phyloP scores from a whole-genome alignment of 2,797 vertebrate species.

The Thamnophis elegans region DNA sequence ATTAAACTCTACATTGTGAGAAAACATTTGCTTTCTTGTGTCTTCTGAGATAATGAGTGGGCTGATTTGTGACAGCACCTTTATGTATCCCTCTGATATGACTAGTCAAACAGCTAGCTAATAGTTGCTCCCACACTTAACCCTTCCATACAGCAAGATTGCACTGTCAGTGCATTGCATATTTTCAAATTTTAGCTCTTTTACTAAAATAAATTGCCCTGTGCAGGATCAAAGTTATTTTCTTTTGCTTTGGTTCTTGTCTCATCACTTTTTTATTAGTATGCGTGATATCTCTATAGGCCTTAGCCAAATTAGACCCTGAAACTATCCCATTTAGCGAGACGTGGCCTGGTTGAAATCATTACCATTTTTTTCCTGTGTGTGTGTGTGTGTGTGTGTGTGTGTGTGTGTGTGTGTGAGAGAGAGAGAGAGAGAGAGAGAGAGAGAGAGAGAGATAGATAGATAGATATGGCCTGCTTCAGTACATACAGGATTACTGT shows the following conservation, averaged over 20 bases:
- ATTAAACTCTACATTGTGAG: background rate
- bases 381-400: background rate
- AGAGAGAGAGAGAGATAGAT: no score
- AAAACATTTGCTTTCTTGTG: background rate
- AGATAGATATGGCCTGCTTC: background rate
- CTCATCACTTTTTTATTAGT: background rate
- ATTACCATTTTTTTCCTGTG: background rate
- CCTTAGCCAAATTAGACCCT: background rate
- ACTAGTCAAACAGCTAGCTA: background rate
- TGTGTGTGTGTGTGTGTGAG: background rate
- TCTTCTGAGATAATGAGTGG: background rate
- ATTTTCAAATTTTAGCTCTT: background rate
- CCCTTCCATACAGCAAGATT: background rate
- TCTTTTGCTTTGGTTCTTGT: background rate
- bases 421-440: no score
- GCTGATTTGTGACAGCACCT: background rate
- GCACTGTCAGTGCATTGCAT: background rate
- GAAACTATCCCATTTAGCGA: background rate
- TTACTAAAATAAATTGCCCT: background rate
- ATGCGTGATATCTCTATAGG: background rate
- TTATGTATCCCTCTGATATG: background rate
- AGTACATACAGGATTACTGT: background rate
- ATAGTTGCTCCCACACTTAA: background rate
- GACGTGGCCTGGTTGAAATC: background rate
- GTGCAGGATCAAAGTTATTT: background rate